Evolutionary conservation across 1,140 invertebrate species (phyloP), one percentile per base, ranked within the genome.

Genomic region (Eriocheir sinensis): DNA sequence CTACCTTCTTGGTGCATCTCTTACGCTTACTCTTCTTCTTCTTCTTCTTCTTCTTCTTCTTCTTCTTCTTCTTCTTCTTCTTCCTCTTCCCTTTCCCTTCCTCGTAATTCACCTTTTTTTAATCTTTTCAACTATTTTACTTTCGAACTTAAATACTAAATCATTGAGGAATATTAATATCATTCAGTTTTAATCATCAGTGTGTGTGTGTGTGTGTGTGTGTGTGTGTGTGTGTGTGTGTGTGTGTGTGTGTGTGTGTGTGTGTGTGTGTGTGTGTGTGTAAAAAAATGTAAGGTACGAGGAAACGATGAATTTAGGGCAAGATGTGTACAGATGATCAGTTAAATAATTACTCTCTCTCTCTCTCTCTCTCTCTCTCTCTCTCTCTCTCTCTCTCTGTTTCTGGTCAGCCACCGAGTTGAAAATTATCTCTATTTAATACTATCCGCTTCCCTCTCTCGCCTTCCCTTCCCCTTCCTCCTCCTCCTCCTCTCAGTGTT

Each of bases 371-470:
- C n/a, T n/a, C 80, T 36, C 80, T 81, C 80, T 81, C 80, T 81
- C 80, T 81, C 80, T 81, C 80, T 81, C 80, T 81, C 80, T 81
- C 80, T 81, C 80, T 81, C 80, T 81, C 80, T 81, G 17, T 81
- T n/a, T 81, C 80, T 81, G 17, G 17, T 0, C 30, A 53, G 21
- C 12, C 48, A 21, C 12, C 12, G 12, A 17, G 48, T 53, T 53
- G 12, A 9, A 53, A 53, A 21, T 53, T 53, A 53, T 53, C 12
- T 53, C 48, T 21, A 53, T 9, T 53, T 21, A 53, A 1, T 53
- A 53, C 21, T 53, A 53, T 53, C 21, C 21, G 12, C 48, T 53
- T 21, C 48, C 48, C 48, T 53, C 48, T 3, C 1, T 12, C 12
- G 2, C 9, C 12, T 53, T 53, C 21, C 48, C 48, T 53, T 53